Percentiles rank a stretch among this genome's conserved stretches.
Evolutionary conservation across 1,140 invertebrate species (phyloP).

Genomic region (Pectinophora gossypiella): DNA sequence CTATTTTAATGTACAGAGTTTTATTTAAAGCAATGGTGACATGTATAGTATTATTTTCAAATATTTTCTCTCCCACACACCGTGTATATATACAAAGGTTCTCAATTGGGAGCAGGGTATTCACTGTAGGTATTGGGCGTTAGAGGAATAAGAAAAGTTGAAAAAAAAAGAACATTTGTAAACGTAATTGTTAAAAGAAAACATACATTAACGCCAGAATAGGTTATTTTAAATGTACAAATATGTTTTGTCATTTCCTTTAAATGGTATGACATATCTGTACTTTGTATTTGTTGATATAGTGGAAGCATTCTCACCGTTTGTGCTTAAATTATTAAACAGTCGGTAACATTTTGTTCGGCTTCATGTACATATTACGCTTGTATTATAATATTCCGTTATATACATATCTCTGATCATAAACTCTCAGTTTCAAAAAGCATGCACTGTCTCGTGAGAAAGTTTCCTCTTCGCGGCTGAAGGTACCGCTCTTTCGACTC

Average conservation of each 20-base stretch:
- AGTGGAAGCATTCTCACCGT: constrained; percentile 75
- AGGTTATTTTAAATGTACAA: constrained; percentile 22
- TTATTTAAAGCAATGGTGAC: neutral
- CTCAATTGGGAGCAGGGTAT: neutral
- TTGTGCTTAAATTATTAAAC: constrained; percentile 67
- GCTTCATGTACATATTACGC: constrained; percentile 74
- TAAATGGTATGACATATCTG: constrained; percentile 35
- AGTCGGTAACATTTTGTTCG: constrained; percentile 72
- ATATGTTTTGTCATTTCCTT: constrained; percentile 33
- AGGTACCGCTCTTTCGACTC: constrained; percentile 83
- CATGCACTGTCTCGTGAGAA: constrained; percentile 85
- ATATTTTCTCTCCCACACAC: neutral
- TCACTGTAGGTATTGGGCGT: too few species aligned
- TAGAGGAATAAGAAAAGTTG: too few species aligned
- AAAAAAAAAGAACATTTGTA: too few species aligned
- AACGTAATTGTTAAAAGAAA: neutral
- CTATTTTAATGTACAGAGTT: neutral
- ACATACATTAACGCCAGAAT: neutral
- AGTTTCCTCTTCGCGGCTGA: constrained; percentile 81
- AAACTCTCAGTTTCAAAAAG: constrained; percentile 78
- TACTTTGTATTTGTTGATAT: constrained; percentile 47
- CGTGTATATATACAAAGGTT: neutral
- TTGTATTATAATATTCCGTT: constrained; percentile 74
- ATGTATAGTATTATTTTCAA: neutral
- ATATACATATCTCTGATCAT: constrained; percentile 71